These are phyloP conservation scores for Aelia acuminata DNA, from an alignment of 2,888 invertebrate species.

Conservation along the genomic window DNA sequence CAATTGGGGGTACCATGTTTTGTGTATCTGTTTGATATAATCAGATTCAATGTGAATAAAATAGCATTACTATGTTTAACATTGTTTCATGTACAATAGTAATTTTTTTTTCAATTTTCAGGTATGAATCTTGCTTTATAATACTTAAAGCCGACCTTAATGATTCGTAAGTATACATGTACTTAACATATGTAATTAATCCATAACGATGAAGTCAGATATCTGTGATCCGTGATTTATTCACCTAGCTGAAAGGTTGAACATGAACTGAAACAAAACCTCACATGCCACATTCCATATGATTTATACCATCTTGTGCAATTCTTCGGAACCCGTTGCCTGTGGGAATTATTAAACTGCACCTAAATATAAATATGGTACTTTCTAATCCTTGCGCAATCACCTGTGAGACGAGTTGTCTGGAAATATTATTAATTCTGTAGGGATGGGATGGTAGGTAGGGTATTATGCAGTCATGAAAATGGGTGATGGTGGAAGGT, in stretches of 20 bases:
- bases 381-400: constrained; percentile 35
- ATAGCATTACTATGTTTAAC: too few species aligned
- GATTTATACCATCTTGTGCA: background rate
- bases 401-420: constrained; percentile 23
- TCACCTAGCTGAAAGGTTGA: background rate
- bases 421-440: constrained; percentile 2
- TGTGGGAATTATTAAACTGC: constrained; percentile 6
- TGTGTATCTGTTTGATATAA: too few species aligned
- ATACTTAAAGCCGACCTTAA: background rate
- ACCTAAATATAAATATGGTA: constrained; percentile 16
- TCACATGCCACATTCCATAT: background rate
- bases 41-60: too few species aligned
- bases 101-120: background rate
- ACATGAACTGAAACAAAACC: background rate
- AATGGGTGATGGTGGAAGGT: background rate
- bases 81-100: background rate
- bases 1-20: too few species aligned
- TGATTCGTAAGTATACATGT: background rate
- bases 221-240: background rate
- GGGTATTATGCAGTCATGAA: background rate
- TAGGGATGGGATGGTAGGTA: background rate
- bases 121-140: background rate
- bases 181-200: background rate
- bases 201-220: background rate
- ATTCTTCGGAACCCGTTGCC: background rate